phyloP scores from a whole-genome alignment of 2,113 vertebrate species.

The Hydrochoerus hydrochaeris region DNA sequence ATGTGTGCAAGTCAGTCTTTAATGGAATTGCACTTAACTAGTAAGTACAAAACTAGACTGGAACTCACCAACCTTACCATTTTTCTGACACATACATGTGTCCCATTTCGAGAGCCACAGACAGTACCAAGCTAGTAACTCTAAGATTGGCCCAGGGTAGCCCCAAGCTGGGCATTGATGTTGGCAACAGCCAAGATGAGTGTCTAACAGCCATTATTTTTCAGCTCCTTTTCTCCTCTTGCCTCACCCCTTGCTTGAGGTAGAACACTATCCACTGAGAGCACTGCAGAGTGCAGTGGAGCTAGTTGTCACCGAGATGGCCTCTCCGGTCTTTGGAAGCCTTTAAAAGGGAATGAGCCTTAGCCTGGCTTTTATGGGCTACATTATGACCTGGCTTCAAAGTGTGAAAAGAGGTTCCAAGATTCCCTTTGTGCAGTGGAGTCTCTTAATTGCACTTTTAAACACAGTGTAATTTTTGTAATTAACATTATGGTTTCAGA shows the following conservation, averaged over 20 bases:
- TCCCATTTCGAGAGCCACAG: neutral
- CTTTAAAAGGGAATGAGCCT: slow-evolving; percentile 84
- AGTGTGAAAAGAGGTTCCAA: slow-evolving; percentile 89
- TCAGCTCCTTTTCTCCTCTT: slow-evolving; percentile 59
- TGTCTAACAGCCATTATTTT: slow-evolving; percentile 74
- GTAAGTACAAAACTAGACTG: neutral
- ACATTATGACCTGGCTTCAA: slow-evolving; percentile 90
- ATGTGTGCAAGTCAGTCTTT: neutral
- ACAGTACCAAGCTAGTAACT: slow-evolving; percentile 36
- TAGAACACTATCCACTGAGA: slow-evolving; percentile 84
- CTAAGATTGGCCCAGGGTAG: slow-evolving; percentile 53
- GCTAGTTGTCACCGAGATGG: slow-evolving; percentile 81
- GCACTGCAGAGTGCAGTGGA: slow-evolving; percentile 78
- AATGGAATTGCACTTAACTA: neutral
- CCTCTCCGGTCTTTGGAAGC: slow-evolving; percentile 85
- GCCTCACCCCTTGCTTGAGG: slow-evolving; percentile 77
- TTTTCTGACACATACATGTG: slow-evolving; percentile 1
- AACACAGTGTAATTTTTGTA: slow-evolving; percentile 93
- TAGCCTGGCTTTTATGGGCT: slow-evolving; percentile 87
- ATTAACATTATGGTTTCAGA: slow-evolving; percentile 92
- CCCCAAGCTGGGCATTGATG: slow-evolving; percentile 56
- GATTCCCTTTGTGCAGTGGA: slow-evolving; percentile 87
- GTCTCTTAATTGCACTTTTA: slow-evolving; percentile 92
- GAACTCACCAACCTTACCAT: neutral
- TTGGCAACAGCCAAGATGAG: slow-evolving; percentile 57